Base-by-base conservation (phyloP, 2,113 vertebrate species). In the Choloepus hoffmanni region DNA sequence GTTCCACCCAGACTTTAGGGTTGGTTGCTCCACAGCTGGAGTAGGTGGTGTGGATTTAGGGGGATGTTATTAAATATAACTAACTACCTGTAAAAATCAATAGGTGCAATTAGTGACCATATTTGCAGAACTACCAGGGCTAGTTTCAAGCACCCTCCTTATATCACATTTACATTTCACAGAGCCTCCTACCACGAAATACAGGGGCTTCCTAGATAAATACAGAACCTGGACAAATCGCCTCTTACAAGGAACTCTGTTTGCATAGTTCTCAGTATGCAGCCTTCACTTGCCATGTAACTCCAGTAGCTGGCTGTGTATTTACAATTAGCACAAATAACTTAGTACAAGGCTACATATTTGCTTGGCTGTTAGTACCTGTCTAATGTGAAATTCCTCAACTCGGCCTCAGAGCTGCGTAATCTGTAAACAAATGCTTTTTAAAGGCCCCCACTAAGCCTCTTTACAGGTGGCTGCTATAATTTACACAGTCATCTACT, bases 341-440 rank as follows among this genome's bases (percentile, higher is more conserved):
- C 78, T 73, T 2, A 21, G 19, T 12, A 21, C 68, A 68, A 74
- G 83, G 9, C 40, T 1, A 30, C 0, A 0, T 62, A 70, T 93
- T 92, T 85, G 68, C 78, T 89, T 3, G 78, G 11, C 28, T 30
- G 2, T 85, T 60, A 62, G 70, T 81, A 40, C 77, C 74, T 78
- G 43, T 23, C 7, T 5, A 74, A 55, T 76, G 40, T 40, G 83
- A 67, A 70, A 79, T 95, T 86, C 89, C 82, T 79, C 28, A 82
- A 43, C 50, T 83, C 28, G 0, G 45, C 62, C 78, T 12, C 45
- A 26, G 11, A 23, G 78, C 43, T 45, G n/a, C 2, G 0, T 50
- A 24, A 72, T 87, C 50, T 79, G 24, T 67, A 83, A 95, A 89
- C 7, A 88, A 67, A 95, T 26, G 58, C 45, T 93, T 92, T 90